Base-by-base conservation (phyloP, 2,888 invertebrate species). In the Nasonovia ribisnigri region DNA sequence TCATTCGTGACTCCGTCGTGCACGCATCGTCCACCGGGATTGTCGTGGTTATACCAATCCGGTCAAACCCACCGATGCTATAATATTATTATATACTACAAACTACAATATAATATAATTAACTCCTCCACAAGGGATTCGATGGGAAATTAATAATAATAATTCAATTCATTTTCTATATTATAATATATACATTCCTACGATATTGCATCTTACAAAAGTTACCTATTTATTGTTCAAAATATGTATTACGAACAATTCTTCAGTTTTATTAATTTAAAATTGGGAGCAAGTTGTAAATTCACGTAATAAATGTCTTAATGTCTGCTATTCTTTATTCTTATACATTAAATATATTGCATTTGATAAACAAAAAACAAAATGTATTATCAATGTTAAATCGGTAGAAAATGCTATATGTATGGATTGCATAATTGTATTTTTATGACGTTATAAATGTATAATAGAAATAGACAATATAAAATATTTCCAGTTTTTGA, bases 21-120 rank as follows among this genome's bases (percentile, higher is more conserved):
- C 88, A 77, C 92, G 92, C 92, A 88, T 88, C 88, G 88, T 92
- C 92, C 88, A 77, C 77, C n/a, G 92, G 92, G 92, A 92, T 51
- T 67, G 10, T 36, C 29, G 42, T 51, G 42, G 48, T n/a, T 57
- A 57, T 91, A 57, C n/a, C 43, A 54, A 77, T 54, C 42, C 26
- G 57, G n/a, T 46, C n/a, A 84, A 36, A 88, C 51, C 20, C 51
- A 11, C 77, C 42, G n/a, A 26, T 87, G 67, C 36, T 54, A 88
- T 24, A 88, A 54, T 88, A 88, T 88, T 84, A 84, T 84, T 84
- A 84, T 54, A 20, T 88, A 54, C 24, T 29, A 13, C 51, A 46
- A 46, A n/a, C n/a, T 54, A 88, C 26, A 88, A 54, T 88, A 88
- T 88, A 84, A 88, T 42, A 84, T 51, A 57, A 26, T 57, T 57